These are phyloP conservation scores for Eleutherodactylus coqui DNA, from an alignment of 2,797 vertebrate genomes.

Conservation along the genomic window DNA sequence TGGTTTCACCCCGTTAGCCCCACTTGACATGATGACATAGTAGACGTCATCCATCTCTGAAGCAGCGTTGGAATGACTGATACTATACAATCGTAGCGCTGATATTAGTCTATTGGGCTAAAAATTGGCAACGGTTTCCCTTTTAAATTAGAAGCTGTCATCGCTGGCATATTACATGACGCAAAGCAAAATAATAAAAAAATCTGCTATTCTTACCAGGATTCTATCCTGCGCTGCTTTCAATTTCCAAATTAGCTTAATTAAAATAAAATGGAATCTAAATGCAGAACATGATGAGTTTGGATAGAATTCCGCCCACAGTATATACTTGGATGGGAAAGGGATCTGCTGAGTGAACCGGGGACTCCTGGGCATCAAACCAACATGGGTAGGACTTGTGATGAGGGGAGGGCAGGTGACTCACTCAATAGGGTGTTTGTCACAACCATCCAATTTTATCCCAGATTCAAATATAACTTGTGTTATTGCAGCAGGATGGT, in stretches of 20 bases:
- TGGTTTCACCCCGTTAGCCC: too few species aligned
- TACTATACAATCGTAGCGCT: too few species aligned
- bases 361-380: conserved; percentile 43
- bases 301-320: conserved; percentile 32
- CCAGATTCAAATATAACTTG: conserved; percentile 27
- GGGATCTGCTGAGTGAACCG: conserved; percentile 21
- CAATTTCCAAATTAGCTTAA: conserved; percentile 11
- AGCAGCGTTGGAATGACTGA: too few species aligned
- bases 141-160: background rate
- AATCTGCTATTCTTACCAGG: background rate
- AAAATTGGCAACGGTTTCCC: too few species aligned
- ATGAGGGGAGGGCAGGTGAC: conserved; percentile 9
- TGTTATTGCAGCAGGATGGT: conserved; percentile 1
- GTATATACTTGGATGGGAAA: background rate
- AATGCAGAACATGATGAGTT: conserved; percentile 17
- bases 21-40: too few species aligned
- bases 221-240: background rate
- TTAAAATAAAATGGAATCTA: conserved; percentile 37
- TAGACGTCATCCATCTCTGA: too few species aligned
- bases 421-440: conserved; percentile 39
- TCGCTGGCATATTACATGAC: background rate
- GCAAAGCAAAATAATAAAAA: background rate
- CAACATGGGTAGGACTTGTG: conserved; percentile 26
- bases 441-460: conserved; percentile 28
- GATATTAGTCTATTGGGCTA: too few species aligned